Percentiles rank a stretch among this genome's conserved stretches.
These are phyloP conservation scores for Melospiza georgiana DNA, from an alignment of 2,113 vertebrate genomes.

Conservation along the genomic window DNA sequence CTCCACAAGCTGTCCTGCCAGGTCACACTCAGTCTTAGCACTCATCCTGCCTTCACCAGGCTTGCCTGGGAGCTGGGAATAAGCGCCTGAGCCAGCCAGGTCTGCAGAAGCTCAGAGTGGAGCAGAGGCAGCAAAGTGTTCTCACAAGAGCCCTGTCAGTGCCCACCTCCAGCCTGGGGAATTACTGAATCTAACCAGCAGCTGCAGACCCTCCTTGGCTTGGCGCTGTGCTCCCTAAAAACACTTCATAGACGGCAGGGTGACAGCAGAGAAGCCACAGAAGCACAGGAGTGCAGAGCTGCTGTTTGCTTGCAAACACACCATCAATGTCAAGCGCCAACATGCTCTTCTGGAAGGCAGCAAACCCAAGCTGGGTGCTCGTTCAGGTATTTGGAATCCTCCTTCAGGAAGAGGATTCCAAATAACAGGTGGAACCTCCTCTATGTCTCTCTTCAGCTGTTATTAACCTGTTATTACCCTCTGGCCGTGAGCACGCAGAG, in stretches of 20 bases:
- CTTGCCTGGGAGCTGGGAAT: not conserved
- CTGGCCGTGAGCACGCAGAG: not conserved
- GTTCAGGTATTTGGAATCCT: not conserved
- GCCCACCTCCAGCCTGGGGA: not conserved
- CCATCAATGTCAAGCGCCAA: not conserved
- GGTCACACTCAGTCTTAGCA: not conserved
- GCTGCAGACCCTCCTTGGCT: not conserved
- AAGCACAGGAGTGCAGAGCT: not conserved
- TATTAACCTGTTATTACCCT: no score
- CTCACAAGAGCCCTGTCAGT: not conserved
- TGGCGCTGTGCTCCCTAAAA: not conserved
- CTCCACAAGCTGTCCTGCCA: not conserved
- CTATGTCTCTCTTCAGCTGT: rapidly evolving
- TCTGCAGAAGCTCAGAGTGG: not conserved
- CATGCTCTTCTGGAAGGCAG: not conserved
- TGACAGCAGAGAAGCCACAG: not conserved
- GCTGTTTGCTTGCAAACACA: not conserved
- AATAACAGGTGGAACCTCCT: not conserved
- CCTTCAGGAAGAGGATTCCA: not conserved
- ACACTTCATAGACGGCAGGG: not conserved
- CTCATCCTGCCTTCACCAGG: not conserved
- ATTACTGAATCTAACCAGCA: not conserved
- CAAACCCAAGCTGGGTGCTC: not conserved
- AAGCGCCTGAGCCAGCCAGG: not conserved
- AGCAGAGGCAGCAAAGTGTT: not conserved